A percentile compares a stretch with the other conserved stretches of the same genome.
These are phyloP conservation scores for Myodes glareolus DNA, from an alignment of 2,113 vertebrate species.

Conservation along the genomic window DNA sequence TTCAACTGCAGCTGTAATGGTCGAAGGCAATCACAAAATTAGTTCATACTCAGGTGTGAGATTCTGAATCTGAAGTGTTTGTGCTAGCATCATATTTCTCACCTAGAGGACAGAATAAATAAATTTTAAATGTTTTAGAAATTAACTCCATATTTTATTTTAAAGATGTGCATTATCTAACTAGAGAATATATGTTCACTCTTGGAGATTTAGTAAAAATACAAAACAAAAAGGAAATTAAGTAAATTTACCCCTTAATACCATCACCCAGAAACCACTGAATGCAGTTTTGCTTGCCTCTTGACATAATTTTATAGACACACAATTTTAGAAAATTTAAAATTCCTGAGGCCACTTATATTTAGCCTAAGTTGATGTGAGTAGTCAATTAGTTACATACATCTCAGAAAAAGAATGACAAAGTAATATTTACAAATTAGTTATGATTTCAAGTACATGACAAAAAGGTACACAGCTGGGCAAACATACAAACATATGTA, in stretches of 20 bases:
- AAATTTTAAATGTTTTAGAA: conserved; percentile 34
- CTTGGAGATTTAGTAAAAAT: conserved; percentile 36
- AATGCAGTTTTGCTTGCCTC: background rate
- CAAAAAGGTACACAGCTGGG: background rate
- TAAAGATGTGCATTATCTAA: conserved; percentile 40
- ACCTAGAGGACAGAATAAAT: background rate
- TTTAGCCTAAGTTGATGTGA: conserved; percentile 36
- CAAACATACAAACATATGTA: background rate
- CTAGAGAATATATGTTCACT: conserved; percentile 39
- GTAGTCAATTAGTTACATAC: conserved; percentile 11
- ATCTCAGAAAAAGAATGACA: background rate
- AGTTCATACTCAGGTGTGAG: background rate
- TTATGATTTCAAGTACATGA: background rate
- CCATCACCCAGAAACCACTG: background rate
- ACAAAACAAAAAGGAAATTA: conserved; percentile 35
- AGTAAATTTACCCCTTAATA: background rate
- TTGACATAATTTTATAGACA: background rate
- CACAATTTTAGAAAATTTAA: background rate
- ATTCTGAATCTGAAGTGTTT: background rate
- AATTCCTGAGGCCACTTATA: conserved; percentile 23
- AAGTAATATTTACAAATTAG: conserved; percentile 29
- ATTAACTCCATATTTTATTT: conserved; percentile 19
- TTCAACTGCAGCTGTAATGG: background rate
- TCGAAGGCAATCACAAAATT: background rate
- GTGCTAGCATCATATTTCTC: background rate